These are phyloP conservation scores for Coecobrya sp. DNA, from an alignment of 2,888 invertebrate genomes.

Conservation along the genomic window DNA sequence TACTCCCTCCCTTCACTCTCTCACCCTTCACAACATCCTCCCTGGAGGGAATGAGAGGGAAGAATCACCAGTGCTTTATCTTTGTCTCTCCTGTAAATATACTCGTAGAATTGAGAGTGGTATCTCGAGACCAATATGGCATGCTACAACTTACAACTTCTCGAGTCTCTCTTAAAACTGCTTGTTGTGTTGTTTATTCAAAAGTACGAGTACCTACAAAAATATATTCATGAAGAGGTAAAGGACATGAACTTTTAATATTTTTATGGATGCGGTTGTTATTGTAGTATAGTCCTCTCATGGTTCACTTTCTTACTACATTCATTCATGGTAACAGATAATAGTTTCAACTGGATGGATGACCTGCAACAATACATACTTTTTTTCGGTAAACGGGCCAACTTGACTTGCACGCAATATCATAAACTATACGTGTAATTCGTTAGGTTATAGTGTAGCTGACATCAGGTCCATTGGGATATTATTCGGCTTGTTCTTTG, in stretches of 20 bases:
- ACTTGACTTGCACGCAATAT: not conserved
- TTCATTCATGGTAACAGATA: not conserved
- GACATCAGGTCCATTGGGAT: slow-evolving; percentile 69
- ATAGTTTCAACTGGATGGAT: not conserved
- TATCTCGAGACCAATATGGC: slow-evolving; percentile 74
- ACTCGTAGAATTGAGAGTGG: slow-evolving; percentile 69
- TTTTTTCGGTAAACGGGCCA: slow-evolving; percentile 4
- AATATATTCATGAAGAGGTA: not conserved
- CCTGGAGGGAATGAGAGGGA: slow-evolving; percentile 66
- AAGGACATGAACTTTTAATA: slow-evolving; percentile 62
- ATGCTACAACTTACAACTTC: not conserved
- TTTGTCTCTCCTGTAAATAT: slow-evolving; percentile 71
- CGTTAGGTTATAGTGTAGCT: slow-evolving; percentile 58
- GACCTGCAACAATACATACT: slow-evolving; percentile 5
- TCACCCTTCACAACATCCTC: slow-evolving; percentile 73
- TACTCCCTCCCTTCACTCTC: slow-evolving; percentile 59
- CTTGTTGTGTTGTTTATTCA: slow-evolving; percentile 35
- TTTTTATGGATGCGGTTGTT: slow-evolving; percentile 59
- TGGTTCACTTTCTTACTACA: not conserved
- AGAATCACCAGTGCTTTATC: slow-evolving; percentile 75
- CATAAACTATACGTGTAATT: slow-evolving; percentile 61
- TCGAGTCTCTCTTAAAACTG: not conserved
- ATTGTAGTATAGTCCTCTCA: not conserved
- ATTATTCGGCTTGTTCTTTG: slow-evolving; percentile 12
- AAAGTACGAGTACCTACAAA: not conserved